Base-by-base conservation (phyloP, 2,888 invertebrate genomes). In the Anthophora plumipes region DNA sequence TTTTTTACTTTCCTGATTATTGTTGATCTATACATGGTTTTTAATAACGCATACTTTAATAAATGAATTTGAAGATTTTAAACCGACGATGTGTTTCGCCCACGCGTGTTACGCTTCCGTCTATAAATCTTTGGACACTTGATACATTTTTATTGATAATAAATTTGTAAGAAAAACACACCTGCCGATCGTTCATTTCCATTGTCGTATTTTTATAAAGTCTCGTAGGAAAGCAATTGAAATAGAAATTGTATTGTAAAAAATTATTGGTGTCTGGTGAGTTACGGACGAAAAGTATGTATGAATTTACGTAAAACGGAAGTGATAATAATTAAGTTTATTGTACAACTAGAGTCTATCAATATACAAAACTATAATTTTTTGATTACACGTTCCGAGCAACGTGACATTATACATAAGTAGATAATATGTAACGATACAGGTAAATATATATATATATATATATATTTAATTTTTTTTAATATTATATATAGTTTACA, bases 321-420 rank as follows among this genome's bases (percentile, higher is more conserved):
- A 83, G 83, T 89, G 88, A 86, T 89, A 86, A 89, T 89, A 89
- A 90, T 90, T 89, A 89, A 66, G 73, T 92, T 92, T 92, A 92
- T 91, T 92, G 75, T 92, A 92, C 91, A 92, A 80, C 89, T 92
- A 92, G 87, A 67, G 25, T 85, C 91, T 92, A 92, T 90, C 90
- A 92, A 92, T 93, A 92, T 93, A 93, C 91, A 92, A 93, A 93
- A 93, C 91, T 93, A 92, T 91, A 92, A 90, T 91, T 91, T 91
- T 91, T 89, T 92, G 90, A 92, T 93, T 92, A 92, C 91, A 92
- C 91, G 85, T 90, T 91, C 89, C 31, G 31, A 90, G 83, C 84
- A 83, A 85, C 82, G 80, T 74, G 76, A 68, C 75, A 48, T 67
- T 54, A 69, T 31, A 64, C 78, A 66, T 86, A 55, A 69, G 79